Evolutionary conservation across 2,113 vertebrate species (phyloP).

Genomic region (Bos javanicus): DNA sequence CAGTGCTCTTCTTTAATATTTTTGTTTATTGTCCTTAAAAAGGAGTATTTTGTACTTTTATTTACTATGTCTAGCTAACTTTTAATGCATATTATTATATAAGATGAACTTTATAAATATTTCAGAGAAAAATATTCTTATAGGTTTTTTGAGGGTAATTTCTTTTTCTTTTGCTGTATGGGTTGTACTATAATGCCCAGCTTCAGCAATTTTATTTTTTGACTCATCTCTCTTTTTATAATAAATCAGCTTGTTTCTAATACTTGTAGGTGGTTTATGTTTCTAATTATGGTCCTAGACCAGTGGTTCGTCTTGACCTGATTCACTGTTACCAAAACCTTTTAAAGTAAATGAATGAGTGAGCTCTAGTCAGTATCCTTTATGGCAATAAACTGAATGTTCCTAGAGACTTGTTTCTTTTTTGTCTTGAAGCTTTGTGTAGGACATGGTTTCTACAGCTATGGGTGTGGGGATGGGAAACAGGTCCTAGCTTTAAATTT

Average conservation of each 20-base stretch:
- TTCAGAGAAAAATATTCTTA: neutral
- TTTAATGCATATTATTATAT: neutral
- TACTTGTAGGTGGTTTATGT: neutral
- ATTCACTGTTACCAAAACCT: neutral
- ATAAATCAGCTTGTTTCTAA: neutral
- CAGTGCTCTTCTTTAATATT: neutral
- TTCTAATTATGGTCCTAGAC: neutral
- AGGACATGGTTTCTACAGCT: neutral
- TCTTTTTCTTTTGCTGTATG: neutral
- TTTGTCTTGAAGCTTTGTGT: neutral
- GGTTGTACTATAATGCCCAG: neutral
- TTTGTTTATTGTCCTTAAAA: neutral
- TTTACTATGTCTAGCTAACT: neutral
- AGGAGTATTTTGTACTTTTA: neutral
- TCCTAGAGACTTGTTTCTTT: neutral
- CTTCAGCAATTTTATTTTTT: neutral
- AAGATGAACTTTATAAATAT: neutral
- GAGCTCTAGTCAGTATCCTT: neutral
- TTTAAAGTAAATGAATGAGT: conserved; percentile 31
- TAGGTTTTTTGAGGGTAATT: neutral
- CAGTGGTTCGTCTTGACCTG: neutral
- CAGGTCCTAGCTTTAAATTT: neutral
- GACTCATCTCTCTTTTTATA: neutral
- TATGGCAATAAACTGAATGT: neutral
- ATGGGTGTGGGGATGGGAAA: neutral